These are phyloP conservation scores for Anarrhichthys ocellatus DNA, from an alignment of 2,113 vertebrate species.

Conservation along the genomic window DNA sequence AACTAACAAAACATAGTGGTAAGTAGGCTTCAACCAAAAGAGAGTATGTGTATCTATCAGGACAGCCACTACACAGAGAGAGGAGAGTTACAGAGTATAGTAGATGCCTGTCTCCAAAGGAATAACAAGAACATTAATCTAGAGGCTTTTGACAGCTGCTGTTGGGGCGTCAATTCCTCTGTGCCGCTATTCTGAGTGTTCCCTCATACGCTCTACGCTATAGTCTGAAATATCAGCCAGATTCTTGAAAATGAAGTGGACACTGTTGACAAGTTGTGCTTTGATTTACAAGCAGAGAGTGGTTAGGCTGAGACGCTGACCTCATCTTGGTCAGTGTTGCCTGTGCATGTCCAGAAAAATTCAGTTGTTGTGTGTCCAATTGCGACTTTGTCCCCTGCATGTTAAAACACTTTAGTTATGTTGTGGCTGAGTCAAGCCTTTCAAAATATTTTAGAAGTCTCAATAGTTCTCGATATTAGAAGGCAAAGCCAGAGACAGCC, in stretches of 20 bases:
- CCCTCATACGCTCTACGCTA: constrained; percentile 47
- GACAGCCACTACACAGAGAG: background rate
- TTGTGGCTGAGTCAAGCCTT: constrained; percentile 20
- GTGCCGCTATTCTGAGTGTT: constrained; percentile 58
- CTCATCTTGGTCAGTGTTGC: constrained; percentile 59
- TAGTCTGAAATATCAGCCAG: constrained; percentile 65
- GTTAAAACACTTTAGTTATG: constrained; percentile 22
- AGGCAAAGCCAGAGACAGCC: background rate
- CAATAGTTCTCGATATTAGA: constrained; percentile 7
- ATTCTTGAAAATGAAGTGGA: constrained; percentile 66
- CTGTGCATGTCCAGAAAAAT: constrained; percentile 46
- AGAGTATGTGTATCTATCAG: background rate
- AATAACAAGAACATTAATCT: constrained; percentile 46
- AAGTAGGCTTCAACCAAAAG: background rate
- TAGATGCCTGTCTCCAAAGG: constrained; percentile 32
- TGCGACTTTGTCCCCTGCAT: constrained; percentile 33
- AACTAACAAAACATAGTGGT: background rate
- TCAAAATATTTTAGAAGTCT: constrained; percentile 23
- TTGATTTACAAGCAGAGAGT: constrained; percentile 65
- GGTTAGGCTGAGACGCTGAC: constrained; percentile 55
- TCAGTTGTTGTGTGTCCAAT: constrained; percentile 43
- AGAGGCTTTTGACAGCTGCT: constrained; percentile 51
- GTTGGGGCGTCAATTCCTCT: constrained; percentile 56
- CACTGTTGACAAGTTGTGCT: constrained; percentile 60
- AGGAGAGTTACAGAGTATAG: constrained; percentile 5